Base-by-base conservation (phyloP, 1,140 invertebrate species). In the Wiebesia pumilae region DNA sequence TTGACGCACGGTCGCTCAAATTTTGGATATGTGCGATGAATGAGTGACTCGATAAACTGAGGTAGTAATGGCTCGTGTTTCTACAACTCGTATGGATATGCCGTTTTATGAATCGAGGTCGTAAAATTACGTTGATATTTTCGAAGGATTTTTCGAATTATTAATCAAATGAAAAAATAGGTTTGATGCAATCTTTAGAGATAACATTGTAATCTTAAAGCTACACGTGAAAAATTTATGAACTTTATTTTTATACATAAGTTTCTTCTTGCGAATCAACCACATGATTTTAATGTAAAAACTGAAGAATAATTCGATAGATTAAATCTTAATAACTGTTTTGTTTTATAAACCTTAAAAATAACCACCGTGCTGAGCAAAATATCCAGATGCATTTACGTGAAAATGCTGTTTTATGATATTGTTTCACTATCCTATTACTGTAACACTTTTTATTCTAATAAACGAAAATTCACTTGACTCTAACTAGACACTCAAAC, bases 71-170 rank as follows among this genome's bases (percentile, higher is more conserved):
- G 1, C 14, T 33, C 3, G 14, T 27, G 14, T 21, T n/a, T 16
- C 30, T 35, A 6, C 19, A 7, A 54, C 51, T 54, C 51, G 51
- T 54, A 54, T 54, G 51, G 51, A 73, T 19, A 3, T 24, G 69
- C 3, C 69, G 16, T 69, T 69, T 69, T 69, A 35, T 73, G 69
- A 73, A 73, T 73, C 33, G 69, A 75, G 69, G 38, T n/a, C 71
- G 35, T 71, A 14, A 71, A 71, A 71, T 71, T 38, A 24, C 35
- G 33, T 38, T 38, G 69, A 21, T 38, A 71, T 30, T 38, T 33
- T 30, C 9, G 69, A 38, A 38, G 35, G 35, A 71, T 38, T 35
- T 30, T 21, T 4, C 10, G 12, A 14, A 16, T 12, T 71, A 4
- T 30, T 38, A 38, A 14, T 21, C 69, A 40, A 33, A 19, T 40